Percentiles rank a stretch among this genome's conserved stretches.
Evolutionary conservation across 2,797 vertebrate species (phyloP).

Genomic region (Artibeus lituratus): DNA sequence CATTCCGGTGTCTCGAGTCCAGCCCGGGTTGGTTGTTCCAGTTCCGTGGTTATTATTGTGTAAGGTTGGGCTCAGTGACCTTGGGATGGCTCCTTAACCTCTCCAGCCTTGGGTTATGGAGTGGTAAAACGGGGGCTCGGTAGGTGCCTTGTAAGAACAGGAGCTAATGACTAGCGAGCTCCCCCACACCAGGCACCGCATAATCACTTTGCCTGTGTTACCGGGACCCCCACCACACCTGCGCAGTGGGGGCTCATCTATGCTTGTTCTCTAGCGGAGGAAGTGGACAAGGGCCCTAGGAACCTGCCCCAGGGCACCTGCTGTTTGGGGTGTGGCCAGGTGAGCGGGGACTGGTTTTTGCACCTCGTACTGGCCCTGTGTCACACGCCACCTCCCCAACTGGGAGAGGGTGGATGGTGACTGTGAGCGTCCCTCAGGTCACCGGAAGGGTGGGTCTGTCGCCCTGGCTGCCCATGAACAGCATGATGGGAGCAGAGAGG

Average conservation of each 20-base stretch:
- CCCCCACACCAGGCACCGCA: no score
- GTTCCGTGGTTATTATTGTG: accelerated
- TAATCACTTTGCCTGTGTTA: neutral
- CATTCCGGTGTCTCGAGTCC: neutral
- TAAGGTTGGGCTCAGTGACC: neutral
- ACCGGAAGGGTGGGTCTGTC: no score
- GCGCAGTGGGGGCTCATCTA: neutral
- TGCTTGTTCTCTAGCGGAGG: neutral
- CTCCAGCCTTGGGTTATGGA: neutral
- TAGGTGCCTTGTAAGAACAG: neutral
- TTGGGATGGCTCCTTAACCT: neutral
- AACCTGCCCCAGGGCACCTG: neutral
- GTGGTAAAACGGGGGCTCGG: neutral
- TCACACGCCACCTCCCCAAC: neutral
- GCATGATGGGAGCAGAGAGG: no score
- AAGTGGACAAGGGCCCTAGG: neutral
- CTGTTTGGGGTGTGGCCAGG: no score
- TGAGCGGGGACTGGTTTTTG: neutral
- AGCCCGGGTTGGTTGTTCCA: no score
- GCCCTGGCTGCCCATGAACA: no score
- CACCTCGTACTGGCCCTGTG: no score
- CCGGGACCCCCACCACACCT: no score
- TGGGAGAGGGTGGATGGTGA: neutral
- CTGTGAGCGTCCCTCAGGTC: accelerated
- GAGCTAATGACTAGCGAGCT: neutral